Evolutionary conservation across 1,140 invertebrate genomes (phyloP), one percentile per base, ranked within the genome.

Genomic region (Drosophila nannoptera): DNA sequence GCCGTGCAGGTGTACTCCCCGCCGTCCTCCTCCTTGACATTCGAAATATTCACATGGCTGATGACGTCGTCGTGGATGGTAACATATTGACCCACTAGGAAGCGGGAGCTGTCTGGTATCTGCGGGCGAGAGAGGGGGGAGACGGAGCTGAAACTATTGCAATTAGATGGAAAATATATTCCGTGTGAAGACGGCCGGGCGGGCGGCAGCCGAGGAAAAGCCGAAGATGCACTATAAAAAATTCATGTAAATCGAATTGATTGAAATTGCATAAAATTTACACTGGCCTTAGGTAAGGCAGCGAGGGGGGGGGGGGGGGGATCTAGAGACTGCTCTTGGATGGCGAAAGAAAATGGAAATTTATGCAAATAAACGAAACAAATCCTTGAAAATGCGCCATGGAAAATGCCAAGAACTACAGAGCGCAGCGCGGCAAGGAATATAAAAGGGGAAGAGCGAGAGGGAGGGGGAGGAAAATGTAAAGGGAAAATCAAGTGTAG

Each of bases 1-100:
- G 97, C 97, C 7, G 93, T 92, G 89, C 97, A 98, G 16, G 94
- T 93, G 89, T 97, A 98, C 87, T 97, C 94, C 8, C 97, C 97
- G 49, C 97, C 97, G 90, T 98, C 96, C 91, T 97, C 94, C 48
- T 96, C 94, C 67, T 94, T 94, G 35, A 97, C 93, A 63, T 94
- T 93, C 71, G 95, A 96, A 76, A 98, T 96, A 91, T 98, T 98
- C 70, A 98, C 95, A 91, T 97, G 96, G 81, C 96, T 97, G 88
- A 98, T 96, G 40, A 98, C 96, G 89, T 97, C 95, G 76, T 97
- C 96, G 89, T 97, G 95, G 8, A 95, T 92, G 2, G 96, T 97
- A 56, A 97, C 95, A 90, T 97, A 96, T 90, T 97, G 96, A 14
- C 96, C 96, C 40, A 97, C 95, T 80, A 96, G 92, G 89, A 96